Base-by-base conservation (phyloP, 2,797 vertebrate species). In the Enteromius viviparus region DNA sequence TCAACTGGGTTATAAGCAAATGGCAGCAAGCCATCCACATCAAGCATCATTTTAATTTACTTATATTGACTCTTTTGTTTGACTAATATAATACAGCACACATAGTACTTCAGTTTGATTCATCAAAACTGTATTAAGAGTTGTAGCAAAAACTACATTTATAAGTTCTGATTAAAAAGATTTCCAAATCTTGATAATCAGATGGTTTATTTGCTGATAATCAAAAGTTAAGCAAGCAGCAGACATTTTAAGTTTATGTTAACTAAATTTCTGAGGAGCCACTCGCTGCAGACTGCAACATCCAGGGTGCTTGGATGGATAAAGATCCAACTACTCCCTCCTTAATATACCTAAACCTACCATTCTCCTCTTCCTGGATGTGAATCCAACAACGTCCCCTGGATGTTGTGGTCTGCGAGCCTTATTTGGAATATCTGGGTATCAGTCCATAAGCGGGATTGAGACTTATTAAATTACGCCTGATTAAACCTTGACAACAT, bases 161-260 rank as follows among this genome's bases (percentile, higher is more conserved):
- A 66, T 53, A 70, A 42, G 68, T 60, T 80, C 45, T 51, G 47
- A 53, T 53, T 74, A 34, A 34, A 51, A 53, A 34, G 19, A 34
- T 37, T 53, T 55, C 6, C 10, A n/a, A n/a, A 37, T 74, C 19
- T 53, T 21, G 29, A 75, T 82, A 37, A 84, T 72, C 55, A 40
- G 10, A 62, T 62, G 9, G 21, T n/a, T 34, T n/a, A 29, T 37
- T 82, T 71, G 75, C 9, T 40, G 1, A 47, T 40, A 70, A 75
- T 65, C 1, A 85, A 86, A 80, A 80, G 65, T 42, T 87, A 87
- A 86, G 34, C 82, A 84, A 62, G 74, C 53, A 37, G 21, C 34
- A 76, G 29, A 34, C 29, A 34, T 10, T 9, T 15, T 75, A n/a
- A 34, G 19, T 9, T 15, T 75, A n/a, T 75, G 72, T 40, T 40